phyloP scores from a whole-genome alignment of 2,113 vertebrate genomes.

The Gambusia holbrooki region DNA sequence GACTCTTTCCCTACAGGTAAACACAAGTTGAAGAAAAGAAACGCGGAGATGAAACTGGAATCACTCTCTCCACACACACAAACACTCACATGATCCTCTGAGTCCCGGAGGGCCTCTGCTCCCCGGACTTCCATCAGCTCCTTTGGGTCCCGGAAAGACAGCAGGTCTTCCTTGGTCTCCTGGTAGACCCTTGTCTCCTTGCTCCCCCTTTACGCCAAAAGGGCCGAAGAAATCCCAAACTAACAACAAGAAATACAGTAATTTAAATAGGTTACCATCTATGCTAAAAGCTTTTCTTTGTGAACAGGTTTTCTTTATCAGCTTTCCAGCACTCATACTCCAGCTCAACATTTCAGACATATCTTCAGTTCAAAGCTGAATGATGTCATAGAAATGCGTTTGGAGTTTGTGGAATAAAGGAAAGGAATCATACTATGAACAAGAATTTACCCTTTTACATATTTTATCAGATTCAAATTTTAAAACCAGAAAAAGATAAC shows the following conservation, averaged over 20 bases:
- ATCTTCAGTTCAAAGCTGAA: background rate
- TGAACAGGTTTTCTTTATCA: background rate
- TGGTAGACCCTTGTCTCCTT: conserved; percentile 68
- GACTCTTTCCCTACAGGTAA: conserved; percentile 61
- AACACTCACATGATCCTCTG: conserved; percentile 74
- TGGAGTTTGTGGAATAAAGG: background rate
- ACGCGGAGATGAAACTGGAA: background rate
- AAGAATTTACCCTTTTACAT: background rate
- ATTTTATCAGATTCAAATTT: background rate
- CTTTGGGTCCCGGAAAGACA: conserved; percentile 55
- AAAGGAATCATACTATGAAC: background rate
- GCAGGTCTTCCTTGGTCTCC: conserved; percentile 74
- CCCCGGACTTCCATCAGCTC: conserved; percentile 62
- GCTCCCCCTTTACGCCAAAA: conserved; percentile 67
- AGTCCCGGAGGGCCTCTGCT: conserved; percentile 63
- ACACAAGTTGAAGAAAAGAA: conserved; percentile 1
- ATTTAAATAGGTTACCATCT: too few species aligned
- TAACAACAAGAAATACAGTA: conserved; percentile 17
- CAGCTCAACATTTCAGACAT: background rate
- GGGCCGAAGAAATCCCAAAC: conserved; percentile 50
- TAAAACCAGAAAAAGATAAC: background rate
- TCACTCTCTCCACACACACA: background rate
- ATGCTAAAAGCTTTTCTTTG: background rate
- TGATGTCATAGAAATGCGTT: background rate
- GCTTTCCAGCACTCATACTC: background rate